Conservation (phyloP, 2,113 vertebrate genomes). For the Corynorhinus townsendii region DNA sequence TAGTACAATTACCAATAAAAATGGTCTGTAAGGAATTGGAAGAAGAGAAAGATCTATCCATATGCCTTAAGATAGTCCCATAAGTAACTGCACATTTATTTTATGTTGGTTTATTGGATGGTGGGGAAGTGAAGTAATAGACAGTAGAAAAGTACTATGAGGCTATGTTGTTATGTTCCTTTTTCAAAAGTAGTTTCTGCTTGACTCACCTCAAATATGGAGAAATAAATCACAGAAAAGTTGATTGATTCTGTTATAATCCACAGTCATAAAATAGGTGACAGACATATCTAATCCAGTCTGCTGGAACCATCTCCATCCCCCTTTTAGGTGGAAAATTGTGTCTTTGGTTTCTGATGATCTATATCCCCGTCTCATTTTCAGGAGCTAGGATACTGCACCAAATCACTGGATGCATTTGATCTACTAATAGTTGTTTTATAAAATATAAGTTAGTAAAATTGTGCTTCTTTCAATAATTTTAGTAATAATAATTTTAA, state of each 20-base stretch:
- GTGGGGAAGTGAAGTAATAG: neutral
- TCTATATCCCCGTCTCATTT: neutral
- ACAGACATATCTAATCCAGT: slow-evolving; percentile 34
- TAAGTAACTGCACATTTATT: neutral
- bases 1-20: neutral
- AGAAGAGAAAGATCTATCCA: neutral
- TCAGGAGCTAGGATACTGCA: neutral
- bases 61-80: neutral
- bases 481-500: slow-evolving; percentile 45
- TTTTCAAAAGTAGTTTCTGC: slow-evolving; percentile 35
- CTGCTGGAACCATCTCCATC: neutral
- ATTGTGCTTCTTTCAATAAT: neutral
- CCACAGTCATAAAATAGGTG: slow-evolving; percentile 22
- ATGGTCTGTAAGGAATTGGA: neutral
- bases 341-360: slow-evolving; percentile 2
- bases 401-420: neutral
- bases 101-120: neutral
- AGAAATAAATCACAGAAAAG: slow-evolving; percentile 48
- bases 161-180: neutral
- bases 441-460: neutral
- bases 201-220: slow-evolving; percentile 30
- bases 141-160: neutral
- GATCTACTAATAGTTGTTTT: neutral
- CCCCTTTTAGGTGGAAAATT: slow-evolving; percentile 11
- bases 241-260: slow-evolving; percentile 43